These are phyloP conservation scores for Apteryx owenii DNA, from an alignment of 2,113 vertebrate species.

Conservation along the genomic window DNA sequence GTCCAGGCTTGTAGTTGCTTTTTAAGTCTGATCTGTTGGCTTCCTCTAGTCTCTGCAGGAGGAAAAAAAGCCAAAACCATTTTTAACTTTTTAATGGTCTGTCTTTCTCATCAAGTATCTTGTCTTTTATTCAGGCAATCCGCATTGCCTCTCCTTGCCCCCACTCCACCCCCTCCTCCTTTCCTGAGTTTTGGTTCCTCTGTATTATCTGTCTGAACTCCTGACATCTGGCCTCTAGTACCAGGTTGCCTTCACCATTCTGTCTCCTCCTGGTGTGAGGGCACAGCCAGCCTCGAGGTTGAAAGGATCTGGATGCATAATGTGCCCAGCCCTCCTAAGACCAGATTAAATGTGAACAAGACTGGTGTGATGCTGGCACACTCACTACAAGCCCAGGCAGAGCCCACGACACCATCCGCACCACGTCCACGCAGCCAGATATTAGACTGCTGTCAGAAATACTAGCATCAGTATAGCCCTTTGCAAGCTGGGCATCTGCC, in stretches of 20 bases:
- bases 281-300: not conserved
- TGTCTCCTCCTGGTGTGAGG: not conserved
- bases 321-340: not conserved
- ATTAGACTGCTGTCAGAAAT: too few relatives aligned
- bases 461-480: not conserved
- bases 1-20: not conserved
- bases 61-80: not conserved
- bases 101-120: not conserved
- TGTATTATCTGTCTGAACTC: not conserved
- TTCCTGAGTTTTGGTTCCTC: not conserved
- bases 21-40: not conserved
- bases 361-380: not conserved
- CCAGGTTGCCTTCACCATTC: not conserved
- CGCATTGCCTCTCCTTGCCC: not conserved
- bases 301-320: not conserved
- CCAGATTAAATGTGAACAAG: not conserved
- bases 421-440: not conserved
- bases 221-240: not conserved
- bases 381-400: fast-evolving
- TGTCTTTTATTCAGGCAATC: not conserved
- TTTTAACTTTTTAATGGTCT: not conserved
- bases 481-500: not conserved
- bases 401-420: not conserved
- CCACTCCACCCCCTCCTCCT: not conserved
- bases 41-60: not conserved